Percentiles rank a stretch among this genome's conserved stretches.
Conservation (phyloP, 2,113 vertebrate species). For the Rhinogobius similis region DNA sequence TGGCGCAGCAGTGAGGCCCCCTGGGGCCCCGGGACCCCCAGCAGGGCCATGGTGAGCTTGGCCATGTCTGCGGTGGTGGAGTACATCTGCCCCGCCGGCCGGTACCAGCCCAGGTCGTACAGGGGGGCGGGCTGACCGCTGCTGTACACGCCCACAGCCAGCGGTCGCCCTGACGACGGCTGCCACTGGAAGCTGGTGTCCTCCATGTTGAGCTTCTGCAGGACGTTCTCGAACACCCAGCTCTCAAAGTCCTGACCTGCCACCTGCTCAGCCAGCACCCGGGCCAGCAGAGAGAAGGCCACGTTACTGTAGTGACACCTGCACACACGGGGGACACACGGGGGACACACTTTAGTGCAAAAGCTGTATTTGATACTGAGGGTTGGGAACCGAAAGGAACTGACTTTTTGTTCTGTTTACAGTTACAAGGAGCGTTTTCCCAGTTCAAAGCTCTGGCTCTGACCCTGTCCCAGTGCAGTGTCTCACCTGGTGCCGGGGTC, state of each 20-base stretch:
- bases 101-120: conserved; percentile 91
- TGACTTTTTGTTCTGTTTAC: too few species aligned
- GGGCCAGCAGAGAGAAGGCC: conserved; percentile 89
- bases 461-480: background rate
- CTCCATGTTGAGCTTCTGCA: conserved; percentile 85
- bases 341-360: too few species aligned
- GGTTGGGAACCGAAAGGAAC: too few species aligned
- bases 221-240: conserved; percentile 84
- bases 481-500: conserved; percentile 89
- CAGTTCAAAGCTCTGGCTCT: too few species aligned
- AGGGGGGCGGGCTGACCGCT: conserved; percentile 81
- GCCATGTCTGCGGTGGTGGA: conserved; percentile 89
- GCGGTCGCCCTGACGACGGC: conserved; percentile 65
- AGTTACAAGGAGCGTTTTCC: too few species aligned
- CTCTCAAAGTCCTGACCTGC: conserved; percentile 82
- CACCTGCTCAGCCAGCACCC: conserved; percentile 80
- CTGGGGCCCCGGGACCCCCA: conserved; percentile 70
- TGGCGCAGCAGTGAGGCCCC: conserved; percentile 72
- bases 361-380: too few species aligned
- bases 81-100: conserved; percentile 92
- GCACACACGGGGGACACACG: background rate
- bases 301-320: conserved; percentile 95
- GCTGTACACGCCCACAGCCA: conserved; percentile 87
- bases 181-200: conserved; percentile 87
- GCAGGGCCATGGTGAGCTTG: conserved; percentile 84